Evolutionary conservation across 2,113 vertebrate species (phyloP).

Genomic region (Actenoides hombroni): DNA sequence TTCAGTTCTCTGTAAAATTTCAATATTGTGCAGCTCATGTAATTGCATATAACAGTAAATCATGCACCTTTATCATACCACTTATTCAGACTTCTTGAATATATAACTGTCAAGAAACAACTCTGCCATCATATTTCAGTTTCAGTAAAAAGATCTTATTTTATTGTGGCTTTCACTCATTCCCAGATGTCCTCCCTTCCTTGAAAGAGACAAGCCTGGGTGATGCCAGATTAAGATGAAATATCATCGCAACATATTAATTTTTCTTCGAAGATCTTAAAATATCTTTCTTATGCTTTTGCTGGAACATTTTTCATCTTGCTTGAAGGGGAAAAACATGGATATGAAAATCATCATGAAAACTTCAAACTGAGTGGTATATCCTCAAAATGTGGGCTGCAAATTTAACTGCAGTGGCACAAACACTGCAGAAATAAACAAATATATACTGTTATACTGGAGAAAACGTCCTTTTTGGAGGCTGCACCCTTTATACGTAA

Average conservation of each 20-base stretch:
- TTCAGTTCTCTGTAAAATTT: conserved; percentile 13
- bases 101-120: conserved; percentile 53
- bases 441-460: conserved; percentile 53
- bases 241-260: conserved; percentile 63
- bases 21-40: conserved; percentile 32
- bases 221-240: conserved; percentile 64
- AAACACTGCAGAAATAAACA: conserved; percentile 63
- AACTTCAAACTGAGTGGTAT: conserved; percentile 40
- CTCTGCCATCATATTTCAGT: conserved; percentile 47
- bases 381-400: conserved; percentile 56
- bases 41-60: conserved; percentile 40
- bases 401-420: conserved; percentile 41
- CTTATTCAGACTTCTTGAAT: conserved; percentile 52
- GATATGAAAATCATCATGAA: conserved; percentile 45
- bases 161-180: conserved; percentile 64
- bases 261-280: conserved; percentile 58
- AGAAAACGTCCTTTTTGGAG: conserved; percentile 66
- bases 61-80: conserved; percentile 28
- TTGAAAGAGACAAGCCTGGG: conserved; percentile 62
- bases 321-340: conserved; percentile 40
- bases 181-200: conserved; percentile 66
- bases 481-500: conserved; percentile 65
- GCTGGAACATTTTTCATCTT: conserved; percentile 57
- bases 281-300: conserved; percentile 59
- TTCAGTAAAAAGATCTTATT: conserved; percentile 36